phyloP scores from a whole-genome alignment of 2,113 vertebrate genomes.

The Pyxicephalus adspersus region DNA sequence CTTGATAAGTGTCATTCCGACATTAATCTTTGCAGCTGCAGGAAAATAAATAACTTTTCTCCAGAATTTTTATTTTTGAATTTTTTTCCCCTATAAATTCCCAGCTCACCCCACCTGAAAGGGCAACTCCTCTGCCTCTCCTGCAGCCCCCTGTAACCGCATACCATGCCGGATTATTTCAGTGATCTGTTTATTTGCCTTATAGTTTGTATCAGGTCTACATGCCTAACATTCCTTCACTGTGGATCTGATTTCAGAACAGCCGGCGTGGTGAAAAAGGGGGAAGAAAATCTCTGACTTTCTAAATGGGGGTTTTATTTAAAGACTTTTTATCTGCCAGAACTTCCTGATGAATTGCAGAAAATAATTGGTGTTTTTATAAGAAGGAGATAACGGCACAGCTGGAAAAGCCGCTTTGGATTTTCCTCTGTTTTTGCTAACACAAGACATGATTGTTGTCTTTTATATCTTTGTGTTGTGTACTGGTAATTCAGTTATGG shows the following conservation, averaged over 20 bases:
- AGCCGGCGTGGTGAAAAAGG: too few species aligned
- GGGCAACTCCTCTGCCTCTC: neutral
- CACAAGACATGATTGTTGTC: too few species aligned
- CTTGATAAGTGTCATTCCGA: slow-evolving; percentile 63
- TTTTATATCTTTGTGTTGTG: too few species aligned
- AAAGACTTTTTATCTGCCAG: too few species aligned
- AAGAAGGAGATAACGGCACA: too few species aligned
- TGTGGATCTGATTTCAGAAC: neutral
- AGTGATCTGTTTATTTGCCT: slow-evolving; percentile 58
- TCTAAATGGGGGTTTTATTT: too few species aligned
- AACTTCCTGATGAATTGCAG: too few species aligned
- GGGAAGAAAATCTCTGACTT: neutral
- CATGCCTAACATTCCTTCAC: slow-evolving; percentile 37
- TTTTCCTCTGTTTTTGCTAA: too few species aligned
- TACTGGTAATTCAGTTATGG: too few species aligned
- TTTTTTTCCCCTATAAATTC: slow-evolving; percentile 31
- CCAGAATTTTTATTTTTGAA: slow-evolving; percentile 59
- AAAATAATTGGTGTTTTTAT: too few species aligned
- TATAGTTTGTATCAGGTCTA: slow-evolving; percentile 15
- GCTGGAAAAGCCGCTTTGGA: too few species aligned
- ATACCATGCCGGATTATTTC: slow-evolving; percentile 18
- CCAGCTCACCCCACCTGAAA: slow-evolving; percentile 54
- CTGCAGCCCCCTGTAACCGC: slow-evolving; percentile 12
- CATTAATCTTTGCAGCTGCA: slow-evolving; percentile 63
- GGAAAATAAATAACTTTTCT: slow-evolving; percentile 64